A percentile compares a stretch with the other conserved stretches of the same genome.
Evolutionary conservation across 2,113 vertebrate species (phyloP).

Genomic region (Cephalophus harveyi): DNA sequence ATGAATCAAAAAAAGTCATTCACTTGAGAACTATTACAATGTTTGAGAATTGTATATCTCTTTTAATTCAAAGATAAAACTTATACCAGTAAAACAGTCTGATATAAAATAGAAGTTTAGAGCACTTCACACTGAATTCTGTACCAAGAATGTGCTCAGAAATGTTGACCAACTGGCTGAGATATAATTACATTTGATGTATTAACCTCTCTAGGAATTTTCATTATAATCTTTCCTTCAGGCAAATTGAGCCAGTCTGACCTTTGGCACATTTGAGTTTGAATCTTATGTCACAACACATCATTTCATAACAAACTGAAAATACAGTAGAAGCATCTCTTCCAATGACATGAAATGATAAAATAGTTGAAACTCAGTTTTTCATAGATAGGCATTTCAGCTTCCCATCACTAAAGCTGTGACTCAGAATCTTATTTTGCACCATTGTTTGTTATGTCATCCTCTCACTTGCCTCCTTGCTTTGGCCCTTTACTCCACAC

Average conservation of each 20-base stretch:
- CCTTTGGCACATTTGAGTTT: neutral
- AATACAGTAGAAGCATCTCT: neutral
- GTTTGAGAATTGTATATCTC: neutral
- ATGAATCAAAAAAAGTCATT: neutral
- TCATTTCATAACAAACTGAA: conserved; percentile 23
- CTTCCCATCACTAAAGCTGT: neutral
- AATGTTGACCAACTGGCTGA: neutral
- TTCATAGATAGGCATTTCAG: neutral
- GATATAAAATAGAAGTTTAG: neutral
- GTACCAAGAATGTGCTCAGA: neutral
- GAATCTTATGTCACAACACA: neutral
- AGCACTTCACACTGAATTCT: neutral
- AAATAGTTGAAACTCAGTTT: neutral
- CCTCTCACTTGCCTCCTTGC: neutral
- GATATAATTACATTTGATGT: neutral
- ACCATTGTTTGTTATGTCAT: neutral
- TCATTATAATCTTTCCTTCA: conserved; percentile 15
- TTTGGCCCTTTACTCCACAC: neutral
- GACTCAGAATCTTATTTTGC: neutral
- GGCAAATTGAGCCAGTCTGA: neutral
- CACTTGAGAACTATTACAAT: neutral
- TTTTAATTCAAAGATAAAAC: conserved; percentile 6
- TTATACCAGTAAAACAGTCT: neutral
- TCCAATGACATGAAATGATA: neutral
- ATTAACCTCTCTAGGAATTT: conserved; percentile 10